Conservation (phyloP, 2,888 invertebrate genomes). For the Mylabris sibirica region DNA sequence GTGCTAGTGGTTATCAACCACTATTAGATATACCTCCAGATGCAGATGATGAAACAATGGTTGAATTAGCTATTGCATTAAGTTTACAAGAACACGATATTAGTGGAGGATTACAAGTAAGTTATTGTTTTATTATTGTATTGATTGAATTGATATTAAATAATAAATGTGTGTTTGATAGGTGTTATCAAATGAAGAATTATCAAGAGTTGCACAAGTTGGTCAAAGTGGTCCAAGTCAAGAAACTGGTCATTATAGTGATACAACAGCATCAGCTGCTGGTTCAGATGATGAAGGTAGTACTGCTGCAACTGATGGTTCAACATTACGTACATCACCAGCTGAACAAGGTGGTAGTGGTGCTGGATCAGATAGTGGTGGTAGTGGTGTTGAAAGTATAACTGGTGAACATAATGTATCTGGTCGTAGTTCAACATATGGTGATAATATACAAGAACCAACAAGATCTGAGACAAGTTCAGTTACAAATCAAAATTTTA, state of each 20-base stretch:
- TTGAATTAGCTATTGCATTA: conserved; percentile 93
- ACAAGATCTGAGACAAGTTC: conserved; percentile 68
- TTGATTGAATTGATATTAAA: neutral
- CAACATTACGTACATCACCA: conserved; percentile 85
- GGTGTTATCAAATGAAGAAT: conserved; percentile 50
- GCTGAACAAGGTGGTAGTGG: conserved; percentile 72
- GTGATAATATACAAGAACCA: conserved; percentile 71
- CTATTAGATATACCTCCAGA: conserved; percentile 90
- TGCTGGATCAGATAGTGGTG: conserved; percentile 87
- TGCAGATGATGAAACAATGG: conserved; percentile 96
- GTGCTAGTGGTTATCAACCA: conserved; percentile 73
- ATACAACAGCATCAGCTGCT: conserved; percentile 84
- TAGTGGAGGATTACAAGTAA: conserved; percentile 63
- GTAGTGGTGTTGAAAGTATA: conserved; percentile 90
- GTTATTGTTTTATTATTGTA: neutral
- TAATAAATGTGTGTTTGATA: too few species aligned
- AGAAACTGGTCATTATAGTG: conserved; percentile 75
- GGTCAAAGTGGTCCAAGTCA: conserved; percentile 45
- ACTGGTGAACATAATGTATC: conserved; percentile 86
- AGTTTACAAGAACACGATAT: conserved; percentile 86
- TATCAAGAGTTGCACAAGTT: conserved; percentile 35
- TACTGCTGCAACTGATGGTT: conserved; percentile 94
- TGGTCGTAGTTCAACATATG: conserved; percentile 93
- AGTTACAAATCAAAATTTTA: conserved; percentile 36
- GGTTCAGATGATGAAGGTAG: conserved; percentile 94